Conservation (phyloP, 2,888 invertebrate genomes). For the Heteropelma amictum region DNA sequence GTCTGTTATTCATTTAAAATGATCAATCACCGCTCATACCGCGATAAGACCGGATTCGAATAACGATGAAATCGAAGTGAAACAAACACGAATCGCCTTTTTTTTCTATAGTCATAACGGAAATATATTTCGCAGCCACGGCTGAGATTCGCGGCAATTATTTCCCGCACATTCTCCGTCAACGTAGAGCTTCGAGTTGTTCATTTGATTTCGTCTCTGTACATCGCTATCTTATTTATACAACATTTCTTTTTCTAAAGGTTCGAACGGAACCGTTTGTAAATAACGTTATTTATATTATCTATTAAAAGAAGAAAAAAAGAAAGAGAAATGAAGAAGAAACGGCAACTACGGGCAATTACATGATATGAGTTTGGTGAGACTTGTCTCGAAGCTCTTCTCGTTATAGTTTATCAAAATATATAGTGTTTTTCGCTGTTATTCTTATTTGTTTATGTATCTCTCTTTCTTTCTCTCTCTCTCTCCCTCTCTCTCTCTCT, state of each 20-base stretch:
- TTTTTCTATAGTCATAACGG: not conserved
- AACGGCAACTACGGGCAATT: too few species aligned
- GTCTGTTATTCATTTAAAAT: too few species aligned
- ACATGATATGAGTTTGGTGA: too few species aligned
- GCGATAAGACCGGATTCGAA: not conserved
- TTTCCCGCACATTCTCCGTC: not conserved
- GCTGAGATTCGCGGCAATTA: constrained; percentile 1
- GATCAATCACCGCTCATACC: not conserved
- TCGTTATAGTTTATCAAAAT: too few species aligned
- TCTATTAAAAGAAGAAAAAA: constrained; percentile 42
- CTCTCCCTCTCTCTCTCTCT: not conserved
- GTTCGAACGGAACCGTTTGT: constrained; percentile 53
- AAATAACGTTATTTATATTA: constrained; percentile 62
- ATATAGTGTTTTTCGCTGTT: too few species aligned
- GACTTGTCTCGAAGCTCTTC: too few species aligned
- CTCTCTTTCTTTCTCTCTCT: not conserved
- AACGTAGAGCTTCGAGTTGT: not conserved
- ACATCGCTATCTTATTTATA: constrained; percentile 52
- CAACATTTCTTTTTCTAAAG: constrained; percentile 49
- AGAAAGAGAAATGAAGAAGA: not conserved
- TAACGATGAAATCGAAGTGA: not conserved
- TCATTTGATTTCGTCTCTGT: constrained; percentile 27
- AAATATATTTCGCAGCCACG: not conserved
- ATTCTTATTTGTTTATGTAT: too few species aligned
- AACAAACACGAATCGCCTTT: not conserved